Evolutionary conservation across 2,888 invertebrate species (phyloP).

Genomic region (Limulus polyphemus): DNA sequence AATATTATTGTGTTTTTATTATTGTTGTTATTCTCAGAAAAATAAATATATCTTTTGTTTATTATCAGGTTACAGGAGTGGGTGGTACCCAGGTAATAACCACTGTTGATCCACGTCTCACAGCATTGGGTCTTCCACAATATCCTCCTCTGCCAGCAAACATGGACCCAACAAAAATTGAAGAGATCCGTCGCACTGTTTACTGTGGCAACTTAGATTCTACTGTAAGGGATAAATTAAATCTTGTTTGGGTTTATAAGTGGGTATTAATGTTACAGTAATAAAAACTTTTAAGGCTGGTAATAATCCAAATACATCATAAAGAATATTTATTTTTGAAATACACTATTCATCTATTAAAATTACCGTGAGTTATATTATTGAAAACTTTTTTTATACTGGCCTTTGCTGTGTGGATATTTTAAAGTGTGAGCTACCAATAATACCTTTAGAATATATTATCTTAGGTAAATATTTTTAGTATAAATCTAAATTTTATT

Average conservation of each 20-base stretch:
- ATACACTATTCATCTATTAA: too few species aligned
- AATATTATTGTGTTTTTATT: slow-evolving; percentile 7
- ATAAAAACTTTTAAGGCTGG: too few species aligned
- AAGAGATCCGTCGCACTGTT: slow-evolving; percentile 89
- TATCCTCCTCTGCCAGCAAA: slow-evolving; percentile 84
- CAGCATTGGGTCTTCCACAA: slow-evolving; percentile 63
- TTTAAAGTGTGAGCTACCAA: neutral
- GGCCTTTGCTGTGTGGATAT: neutral
- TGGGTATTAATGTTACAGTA: neutral
- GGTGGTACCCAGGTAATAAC: slow-evolving; percentile 72
- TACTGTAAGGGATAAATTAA: slow-evolving; percentile 39
- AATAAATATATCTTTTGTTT: slow-evolving; percentile 8
- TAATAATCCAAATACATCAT: too few species aligned
- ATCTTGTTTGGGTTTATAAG: neutral
- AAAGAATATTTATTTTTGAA: too few species aligned
- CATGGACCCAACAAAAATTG: slow-evolving; percentile 75
- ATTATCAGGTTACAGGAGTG: slow-evolving; percentile 52
- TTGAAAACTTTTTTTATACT: too few species aligned
- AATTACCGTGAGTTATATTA: too few species aligned
- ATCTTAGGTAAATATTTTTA: slow-evolving; percentile 1
- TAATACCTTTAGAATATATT: neutral
- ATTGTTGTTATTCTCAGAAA: neutral
- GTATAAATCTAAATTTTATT: neutral
- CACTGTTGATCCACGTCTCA: slow-evolving; percentile 78
- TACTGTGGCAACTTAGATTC: slow-evolving; percentile 67